Evolutionary conservation across 2,113 vertebrate species (phyloP).

Genomic region (Cryptotis parvus): DNA sequence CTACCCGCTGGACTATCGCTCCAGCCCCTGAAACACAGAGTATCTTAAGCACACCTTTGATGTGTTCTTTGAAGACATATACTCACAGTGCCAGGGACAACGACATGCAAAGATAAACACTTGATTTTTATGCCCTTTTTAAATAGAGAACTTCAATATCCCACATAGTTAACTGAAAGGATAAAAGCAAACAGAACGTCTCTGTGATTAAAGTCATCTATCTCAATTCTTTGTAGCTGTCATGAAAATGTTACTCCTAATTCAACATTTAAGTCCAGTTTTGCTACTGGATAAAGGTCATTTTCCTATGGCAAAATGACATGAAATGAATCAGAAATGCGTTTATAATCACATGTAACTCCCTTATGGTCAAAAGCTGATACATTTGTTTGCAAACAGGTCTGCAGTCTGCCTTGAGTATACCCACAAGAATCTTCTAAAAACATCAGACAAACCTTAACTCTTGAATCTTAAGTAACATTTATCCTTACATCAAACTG

Average conservation of each 20-base stretch:
- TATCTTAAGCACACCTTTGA: neutral
- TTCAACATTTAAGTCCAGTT: slow-evolving; percentile 49
- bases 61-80: neutral
- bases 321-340: neutral
- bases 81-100: neutral
- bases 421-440: neutral
- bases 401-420: neutral
- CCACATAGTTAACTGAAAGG: slow-evolving; percentile 48
- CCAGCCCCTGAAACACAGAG: too few species aligned
- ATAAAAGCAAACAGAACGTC: slow-evolving; percentile 53
- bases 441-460: neutral
- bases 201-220: slow-evolving; percentile 56
- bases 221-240: slow-evolving; percentile 64
- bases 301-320: neutral
- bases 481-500: slow-evolving; percentile 11
- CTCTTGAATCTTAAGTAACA: slow-evolving; percentile 33
- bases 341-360: neutral
- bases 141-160: neutral
- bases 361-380: too few species aligned
- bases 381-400: neutral
- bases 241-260: slow-evolving; percentile 70
- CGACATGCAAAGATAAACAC: neutral
- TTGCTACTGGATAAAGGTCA: slow-evolving; percentile 58
- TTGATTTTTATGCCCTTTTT: neutral
- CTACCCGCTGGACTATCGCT: too few species aligned